Evolutionary conservation across 92 coral and sea anemone species (phyloP).

Genomic region (Bergia sp.): DNA sequence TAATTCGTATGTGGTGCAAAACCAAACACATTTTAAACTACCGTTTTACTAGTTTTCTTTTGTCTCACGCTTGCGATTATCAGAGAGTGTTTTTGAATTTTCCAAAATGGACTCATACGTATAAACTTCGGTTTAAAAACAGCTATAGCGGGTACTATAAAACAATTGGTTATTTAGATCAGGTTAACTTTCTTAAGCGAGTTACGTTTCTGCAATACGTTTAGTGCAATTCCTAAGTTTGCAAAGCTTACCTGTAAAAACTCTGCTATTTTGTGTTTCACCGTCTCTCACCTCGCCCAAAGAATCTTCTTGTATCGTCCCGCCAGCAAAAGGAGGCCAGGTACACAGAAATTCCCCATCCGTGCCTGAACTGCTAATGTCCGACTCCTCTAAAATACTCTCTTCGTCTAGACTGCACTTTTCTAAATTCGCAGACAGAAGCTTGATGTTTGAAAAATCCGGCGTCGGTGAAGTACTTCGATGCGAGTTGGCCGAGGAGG

Average conservation of each 20-base stretch:
- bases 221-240: neutral
- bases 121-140: neutral
- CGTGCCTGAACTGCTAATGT: conserved; percentile 28
- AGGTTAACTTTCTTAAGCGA: neutral
- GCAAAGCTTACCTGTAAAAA: conserved; percentile 16
- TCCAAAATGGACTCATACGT: too few species aligned
- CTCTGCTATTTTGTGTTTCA: neutral
- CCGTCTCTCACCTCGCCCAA: neutral
- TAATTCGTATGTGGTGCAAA: too few species aligned
- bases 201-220: neutral
- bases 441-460: conserved; percentile 83
- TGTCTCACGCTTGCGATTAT: too few species aligned
- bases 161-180: neutral
- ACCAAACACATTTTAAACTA: too few species aligned
- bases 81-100: too few species aligned
- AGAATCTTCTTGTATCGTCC: neutral
- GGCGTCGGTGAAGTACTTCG: conserved; percentile 97
- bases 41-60: too few species aligned
- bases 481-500: conserved; percentile 96
- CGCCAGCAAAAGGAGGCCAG: conserved; percentile 5
- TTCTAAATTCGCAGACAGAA: conserved; percentile 74
- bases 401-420: conserved; percentile 71
- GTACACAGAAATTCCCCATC: conserved; percentile 34
- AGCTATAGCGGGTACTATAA: neutral
- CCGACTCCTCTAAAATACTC: conserved; percentile 55